phyloP scores from a whole-genome alignment of 1,140 invertebrate species.

The Hydropsyche tenuis region DNA sequence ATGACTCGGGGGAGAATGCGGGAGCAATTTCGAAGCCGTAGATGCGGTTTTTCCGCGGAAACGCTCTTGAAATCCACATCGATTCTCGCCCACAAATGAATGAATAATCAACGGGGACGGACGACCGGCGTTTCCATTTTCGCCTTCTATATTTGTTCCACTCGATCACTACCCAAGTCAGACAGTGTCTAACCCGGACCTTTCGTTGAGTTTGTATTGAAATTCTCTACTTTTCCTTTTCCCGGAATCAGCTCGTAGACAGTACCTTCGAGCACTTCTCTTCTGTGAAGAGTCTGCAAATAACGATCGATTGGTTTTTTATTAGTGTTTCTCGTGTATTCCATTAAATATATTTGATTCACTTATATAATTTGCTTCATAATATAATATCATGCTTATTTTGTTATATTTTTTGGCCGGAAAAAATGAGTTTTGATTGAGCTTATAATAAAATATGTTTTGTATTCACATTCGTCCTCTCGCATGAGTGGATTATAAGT shows the following conservation, averaged over 20 bases:
- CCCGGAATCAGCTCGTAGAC: too few relatives aligned
- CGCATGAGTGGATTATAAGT: background rate
- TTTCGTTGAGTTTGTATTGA: background rate
- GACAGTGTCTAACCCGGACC: background rate
- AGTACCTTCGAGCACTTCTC: too few relatives aligned
- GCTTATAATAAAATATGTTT: too few relatives aligned
- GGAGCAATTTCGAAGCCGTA: conserved; percentile 41
- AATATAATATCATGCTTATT: too few relatives aligned
- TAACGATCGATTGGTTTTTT: too few relatives aligned
- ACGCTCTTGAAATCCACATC: conserved; percentile 26
- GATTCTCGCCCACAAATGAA: conserved; percentile 31
- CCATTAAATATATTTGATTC: too few relatives aligned
- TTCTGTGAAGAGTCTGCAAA: too few relatives aligned
- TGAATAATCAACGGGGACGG: conserved; percentile 34
- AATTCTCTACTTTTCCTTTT: too few relatives aligned
- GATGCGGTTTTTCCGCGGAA: conserved; percentile 11
- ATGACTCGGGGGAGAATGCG: conserved; percentile 20
- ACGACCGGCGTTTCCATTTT: conserved; percentile 3
- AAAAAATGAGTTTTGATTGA: too few relatives aligned
- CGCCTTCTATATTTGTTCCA: conserved; percentile 34
- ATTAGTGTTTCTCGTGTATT: too few relatives aligned
- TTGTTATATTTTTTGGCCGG: too few relatives aligned
- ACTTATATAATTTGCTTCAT: too few relatives aligned
- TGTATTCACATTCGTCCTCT: background rate
- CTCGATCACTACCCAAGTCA: conserved; percentile 27